phyloP scores from a whole-genome alignment of 2,797 vertebrate genomes.

The Eupleurogrammus muticus region DNA sequence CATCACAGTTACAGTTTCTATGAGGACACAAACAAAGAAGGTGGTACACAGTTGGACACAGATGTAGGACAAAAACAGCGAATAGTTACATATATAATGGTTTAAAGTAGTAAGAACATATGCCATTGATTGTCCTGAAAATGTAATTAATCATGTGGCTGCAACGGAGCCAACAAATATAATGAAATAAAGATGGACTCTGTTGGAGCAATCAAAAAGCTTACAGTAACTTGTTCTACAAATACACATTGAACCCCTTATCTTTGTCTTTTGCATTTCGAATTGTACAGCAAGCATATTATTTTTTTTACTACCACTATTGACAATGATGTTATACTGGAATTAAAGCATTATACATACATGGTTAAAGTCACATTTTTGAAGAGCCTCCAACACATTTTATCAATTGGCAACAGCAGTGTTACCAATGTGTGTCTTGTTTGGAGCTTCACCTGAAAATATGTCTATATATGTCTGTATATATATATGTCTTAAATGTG shows the following conservation, averaged over 20 bases:
- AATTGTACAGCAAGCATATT: no score
- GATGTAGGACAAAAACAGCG: neutral
- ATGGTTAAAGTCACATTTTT: no score
- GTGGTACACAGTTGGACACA: no score
- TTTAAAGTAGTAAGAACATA: neutral
- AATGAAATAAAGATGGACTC: constrained; percentile 21
- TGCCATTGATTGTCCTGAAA: constrained; percentile 4
- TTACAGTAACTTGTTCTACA: constrained; percentile 1
- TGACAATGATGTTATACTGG: no score
- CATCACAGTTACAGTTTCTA: no score
- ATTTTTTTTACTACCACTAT: no score
- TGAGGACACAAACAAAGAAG: no score
- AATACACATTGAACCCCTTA: neutral
- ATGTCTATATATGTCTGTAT: no score
- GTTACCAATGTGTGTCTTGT: neutral
- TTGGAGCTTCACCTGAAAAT: neutral
- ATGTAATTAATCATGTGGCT: neutral
- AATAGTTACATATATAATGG: neutral
- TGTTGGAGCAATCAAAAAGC: constrained; percentile 8
- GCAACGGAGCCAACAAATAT: constrained; percentile 17
- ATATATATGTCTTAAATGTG: no score
- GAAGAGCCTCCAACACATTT: neutral
- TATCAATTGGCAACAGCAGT: neutral
- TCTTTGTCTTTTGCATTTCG: neutral
- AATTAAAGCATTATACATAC: no score